Evolutionary conservation across 2,113 vertebrate species (phyloP), one percentile per base, ranked within the genome.

Genomic region (Gavialis gangeticus): DNA sequence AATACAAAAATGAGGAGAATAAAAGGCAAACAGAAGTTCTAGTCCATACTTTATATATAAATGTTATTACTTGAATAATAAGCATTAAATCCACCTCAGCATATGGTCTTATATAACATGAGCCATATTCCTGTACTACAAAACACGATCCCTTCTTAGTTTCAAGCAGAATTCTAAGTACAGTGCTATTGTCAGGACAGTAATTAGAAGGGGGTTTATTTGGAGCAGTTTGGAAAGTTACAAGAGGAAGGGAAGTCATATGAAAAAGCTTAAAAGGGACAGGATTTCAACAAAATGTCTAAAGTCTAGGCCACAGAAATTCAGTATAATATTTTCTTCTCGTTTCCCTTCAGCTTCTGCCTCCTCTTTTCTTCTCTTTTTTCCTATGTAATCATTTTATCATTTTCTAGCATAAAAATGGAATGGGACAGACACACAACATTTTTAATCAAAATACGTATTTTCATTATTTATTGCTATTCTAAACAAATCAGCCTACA

Each of bases 171-270:
- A 37, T 16, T 89, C 27, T 25, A 57, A 76, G 8, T 14, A 57
- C 4, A 55, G 1, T 21, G 27, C 57, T 67, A 67, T 13, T 67
- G 3, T 15, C 1, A 3, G 5, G 24, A 34, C 9, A 0, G 4
- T 89, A 21, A 63, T 3, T 54, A 81, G 4, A 57, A 6, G 1
- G 1, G 25, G 2, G 71, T 67, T 25, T 82, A 55, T 21, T n/a
- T 85, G 10, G 56, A 15, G 56, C 16, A 30, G 5, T 79, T 60
- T 60, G 66, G 69, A 71, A 16, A 60, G 6, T 18, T 2, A 8
- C 7, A 6, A 19, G 12, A 7, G 37, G 37, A 46, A 46, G 46
- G 46, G 46, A 46, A 46, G 46, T 46, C 46, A 46, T 46, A 46
- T 46, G 46, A 46, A 46, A 46, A 46, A 46, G 46, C 8, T 46